Evolutionary conservation across 1,140 invertebrate species (phyloP).

Genomic region (Pseudomyrmex concolor): DNA sequence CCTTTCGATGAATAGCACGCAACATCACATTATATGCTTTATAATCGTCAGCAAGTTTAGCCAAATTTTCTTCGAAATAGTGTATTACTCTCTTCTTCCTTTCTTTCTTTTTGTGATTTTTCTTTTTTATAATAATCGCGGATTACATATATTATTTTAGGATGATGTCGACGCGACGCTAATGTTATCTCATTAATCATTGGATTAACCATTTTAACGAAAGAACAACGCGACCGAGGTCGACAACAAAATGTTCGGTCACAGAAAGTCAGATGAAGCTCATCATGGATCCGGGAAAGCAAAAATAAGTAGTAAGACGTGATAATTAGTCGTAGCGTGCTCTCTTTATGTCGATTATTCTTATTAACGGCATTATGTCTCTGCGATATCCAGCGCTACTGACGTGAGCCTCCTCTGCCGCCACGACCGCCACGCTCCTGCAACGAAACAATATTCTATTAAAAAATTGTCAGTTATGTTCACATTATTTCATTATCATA

Average conservation of each 20-base stretch:
- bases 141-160: constrained; percentile 78
- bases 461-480: neutral
- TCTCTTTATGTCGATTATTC: constrained; percentile 72
- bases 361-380: constrained; percentile 73
- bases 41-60: constrained; percentile 71
- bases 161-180: constrained; percentile 77
- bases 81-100: constrained; percentile 64
- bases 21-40: constrained; percentile 77
- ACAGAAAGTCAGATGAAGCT: constrained; percentile 72
- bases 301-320: constrained; percentile 79
- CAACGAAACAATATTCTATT: constrained; percentile 60
- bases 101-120: neutral
- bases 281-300: constrained; percentile 78
- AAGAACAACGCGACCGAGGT: constrained; percentile 68
- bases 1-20: constrained; percentile 81
- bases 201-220: constrained; percentile 79
- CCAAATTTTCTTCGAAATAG: constrained; percentile 71
- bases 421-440: constrained; percentile 82
- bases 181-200: constrained; percentile 76
- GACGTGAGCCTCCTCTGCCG: constrained; percentile 80
- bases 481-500: neutral
- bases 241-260: constrained; percentile 70
- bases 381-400: constrained; percentile 80
- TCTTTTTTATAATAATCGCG: constrained; percentile 71
- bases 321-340: constrained; percentile 79